phyloP scores from a whole-genome alignment of 92 coral and sea anemone genomes.

The Blastomussa wellsi region DNA sequence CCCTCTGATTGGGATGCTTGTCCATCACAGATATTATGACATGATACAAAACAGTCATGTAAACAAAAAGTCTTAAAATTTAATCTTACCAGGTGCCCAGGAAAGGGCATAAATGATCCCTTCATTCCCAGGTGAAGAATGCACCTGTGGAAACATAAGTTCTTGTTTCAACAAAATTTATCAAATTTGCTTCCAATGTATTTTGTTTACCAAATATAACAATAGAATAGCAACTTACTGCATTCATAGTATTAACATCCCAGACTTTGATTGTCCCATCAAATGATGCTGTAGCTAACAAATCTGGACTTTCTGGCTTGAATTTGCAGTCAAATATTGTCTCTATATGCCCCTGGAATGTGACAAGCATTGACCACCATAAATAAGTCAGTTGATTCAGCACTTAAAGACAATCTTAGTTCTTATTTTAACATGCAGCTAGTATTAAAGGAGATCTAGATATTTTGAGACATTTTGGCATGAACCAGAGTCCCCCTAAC shows the following conservation, averaged over 20 bases:
- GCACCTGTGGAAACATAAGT: constrained; percentile 64
- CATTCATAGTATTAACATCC: constrained; percentile 94
- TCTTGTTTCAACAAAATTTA: neutral
- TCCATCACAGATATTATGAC: no score
- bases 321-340: constrained; percentile 98
- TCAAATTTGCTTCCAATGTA: no score
- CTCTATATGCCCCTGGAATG: constrained; percentile 88
- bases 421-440: no score
- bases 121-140: constrained; percentile 94
- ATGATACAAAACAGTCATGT: neutral
- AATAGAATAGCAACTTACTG: constrained; percentile 66
- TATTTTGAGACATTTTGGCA: no score
- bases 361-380: neutral
- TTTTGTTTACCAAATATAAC: no score
- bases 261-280: constrained; percentile 99
- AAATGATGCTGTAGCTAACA: constrained; percentile 96
- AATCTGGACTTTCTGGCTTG: constrained; percentile 88
- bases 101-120: constrained; percentile 95
- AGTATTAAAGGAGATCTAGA: no score
- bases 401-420: neutral
- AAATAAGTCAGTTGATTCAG: neutral
- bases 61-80: neutral
- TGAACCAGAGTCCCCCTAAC: no score
- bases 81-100: constrained; percentile 91
- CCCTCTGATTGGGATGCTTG: no score